phyloP scores from a whole-genome alignment of 1,140 invertebrate species.

The Musca domestica region DNA sequence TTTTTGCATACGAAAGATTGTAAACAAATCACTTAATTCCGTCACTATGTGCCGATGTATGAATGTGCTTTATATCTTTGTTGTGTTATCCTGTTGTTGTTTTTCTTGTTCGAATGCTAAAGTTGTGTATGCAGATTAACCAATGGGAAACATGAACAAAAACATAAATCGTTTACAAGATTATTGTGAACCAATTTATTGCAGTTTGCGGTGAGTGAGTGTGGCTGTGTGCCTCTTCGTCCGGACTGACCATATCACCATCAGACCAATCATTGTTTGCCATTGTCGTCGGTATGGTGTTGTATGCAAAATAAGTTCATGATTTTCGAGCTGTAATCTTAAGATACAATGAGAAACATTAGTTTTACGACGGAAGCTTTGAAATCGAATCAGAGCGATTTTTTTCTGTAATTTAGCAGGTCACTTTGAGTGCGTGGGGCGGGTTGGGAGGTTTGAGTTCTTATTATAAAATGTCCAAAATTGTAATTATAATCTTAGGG shows the following conservation, averaged over 20 bases:
- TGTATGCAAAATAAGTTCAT: conserved; percentile 21
- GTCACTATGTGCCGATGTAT: not conserved
- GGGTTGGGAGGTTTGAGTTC: too few relatives aligned
- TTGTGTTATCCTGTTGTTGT: not conserved
- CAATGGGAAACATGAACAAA: conserved; percentile 15
- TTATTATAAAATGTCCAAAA: too few relatives aligned
- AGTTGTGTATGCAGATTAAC: conserved; percentile 20
- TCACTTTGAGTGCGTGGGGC: too few relatives aligned
- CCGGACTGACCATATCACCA: not conserved
- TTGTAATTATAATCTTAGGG: too few relatives aligned
- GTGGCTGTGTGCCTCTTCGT: not conserved
- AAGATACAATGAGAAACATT: not conserved
- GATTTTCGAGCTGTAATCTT: not conserved
- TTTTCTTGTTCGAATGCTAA: not conserved
- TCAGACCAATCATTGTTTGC: not conserved
- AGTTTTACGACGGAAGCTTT: conserved; percentile 24
- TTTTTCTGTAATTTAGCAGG: too few relatives aligned
- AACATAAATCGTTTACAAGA: conserved; percentile 21
- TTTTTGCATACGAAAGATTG: not conserved
- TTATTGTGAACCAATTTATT: conserved; percentile 19
- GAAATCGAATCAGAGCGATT: conserved; percentile 15
- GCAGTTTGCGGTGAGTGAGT: not conserved
- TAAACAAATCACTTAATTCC: conserved; percentile 9
- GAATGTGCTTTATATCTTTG: not conserved
- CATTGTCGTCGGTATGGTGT: not conserved